A percentile compares a stretch with the other conserved stretches of the same genome.
Conservation (phyloP, 64 coral and sea anemone genomes). For the Pachyseris speciosa region DNA sequence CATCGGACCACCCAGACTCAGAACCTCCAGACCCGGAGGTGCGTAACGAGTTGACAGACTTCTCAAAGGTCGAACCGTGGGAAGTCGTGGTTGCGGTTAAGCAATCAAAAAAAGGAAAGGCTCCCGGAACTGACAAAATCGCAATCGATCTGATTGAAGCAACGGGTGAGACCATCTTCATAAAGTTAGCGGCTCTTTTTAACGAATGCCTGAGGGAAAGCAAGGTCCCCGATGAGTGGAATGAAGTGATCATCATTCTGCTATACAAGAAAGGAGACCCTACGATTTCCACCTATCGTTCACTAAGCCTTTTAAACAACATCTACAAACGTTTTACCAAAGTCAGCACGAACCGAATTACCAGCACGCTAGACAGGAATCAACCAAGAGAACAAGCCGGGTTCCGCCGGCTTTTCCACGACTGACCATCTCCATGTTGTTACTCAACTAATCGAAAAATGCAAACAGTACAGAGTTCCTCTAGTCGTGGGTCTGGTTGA, state of each 20-base stretch:
- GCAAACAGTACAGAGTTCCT: neutral
- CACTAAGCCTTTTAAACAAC: neutral
- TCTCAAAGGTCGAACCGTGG: neutral
- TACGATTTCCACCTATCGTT: neutral
- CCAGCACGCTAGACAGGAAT: neutral
- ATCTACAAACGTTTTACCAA: neutral
- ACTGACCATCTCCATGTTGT: neutral
- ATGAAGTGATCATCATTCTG: neutral
- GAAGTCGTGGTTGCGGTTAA: neutral
- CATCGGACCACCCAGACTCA: neutral
- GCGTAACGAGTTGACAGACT: neutral
- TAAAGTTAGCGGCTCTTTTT: neutral
- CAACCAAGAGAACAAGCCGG: neutral
- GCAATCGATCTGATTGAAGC: neutral
- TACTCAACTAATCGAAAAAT: neutral
- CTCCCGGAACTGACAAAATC: neutral
- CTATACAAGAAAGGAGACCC: neutral
- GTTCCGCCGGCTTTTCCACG: neutral
- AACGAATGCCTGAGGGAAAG: neutral
- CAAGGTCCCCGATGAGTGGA: neutral
- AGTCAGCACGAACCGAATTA: neutral
- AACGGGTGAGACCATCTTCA: neutral
- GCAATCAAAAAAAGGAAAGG: neutral
- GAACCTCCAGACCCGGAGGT: neutral
- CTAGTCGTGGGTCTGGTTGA: neutral